phyloP scores from a whole-genome alignment of 2,888 invertebrate genomes.

The Pardosa pseudoannulata region DNA sequence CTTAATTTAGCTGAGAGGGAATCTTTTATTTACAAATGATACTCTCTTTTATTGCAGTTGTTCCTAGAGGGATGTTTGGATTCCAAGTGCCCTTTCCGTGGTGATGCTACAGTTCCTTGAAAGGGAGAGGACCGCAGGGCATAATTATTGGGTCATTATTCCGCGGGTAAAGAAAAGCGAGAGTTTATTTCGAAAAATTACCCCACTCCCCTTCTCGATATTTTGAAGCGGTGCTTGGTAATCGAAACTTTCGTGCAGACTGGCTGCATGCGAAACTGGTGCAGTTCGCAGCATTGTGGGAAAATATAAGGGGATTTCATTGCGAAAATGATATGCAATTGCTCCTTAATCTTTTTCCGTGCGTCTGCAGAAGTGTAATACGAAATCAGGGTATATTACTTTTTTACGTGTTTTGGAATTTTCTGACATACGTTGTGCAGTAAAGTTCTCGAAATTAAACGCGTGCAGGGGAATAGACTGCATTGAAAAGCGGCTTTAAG shows the following conservation, averaged over 20 bases:
- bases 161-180: constrained; percentile 43
- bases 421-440: too few relatives aligned
- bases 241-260: neutral
- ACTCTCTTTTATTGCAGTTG: constrained; percentile 41
- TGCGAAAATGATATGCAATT: neutral
- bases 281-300: neutral
- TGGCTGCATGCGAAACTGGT: neutral
- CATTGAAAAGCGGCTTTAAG: too few relatives aligned
- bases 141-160: constrained; percentile 68
- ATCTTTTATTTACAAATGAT: constrained; percentile 30
- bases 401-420: too few relatives aligned
- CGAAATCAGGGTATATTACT: too few relatives aligned
- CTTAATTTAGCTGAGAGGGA: constrained; percentile 30
- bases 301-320: neutral
- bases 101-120: constrained; percentile 16
- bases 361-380: too few relatives aligned
- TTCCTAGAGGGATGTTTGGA: constrained; percentile 41
- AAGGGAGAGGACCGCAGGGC: constrained; percentile 21
- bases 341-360: neutral
- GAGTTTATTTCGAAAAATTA: constrained; percentile 57
- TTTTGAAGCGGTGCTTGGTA: neutral
- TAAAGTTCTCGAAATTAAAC: too few relatives aligned
- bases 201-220: constrained; percentile 1
- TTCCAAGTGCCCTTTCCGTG: constrained; percentile 18
- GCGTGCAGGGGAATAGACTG: too few relatives aligned